Evolutionary conservation across 2,797 vertebrate species (phyloP), one percentile per base, ranked within the genome.

Genomic region (Pipistrellus kuhlii): DNA sequence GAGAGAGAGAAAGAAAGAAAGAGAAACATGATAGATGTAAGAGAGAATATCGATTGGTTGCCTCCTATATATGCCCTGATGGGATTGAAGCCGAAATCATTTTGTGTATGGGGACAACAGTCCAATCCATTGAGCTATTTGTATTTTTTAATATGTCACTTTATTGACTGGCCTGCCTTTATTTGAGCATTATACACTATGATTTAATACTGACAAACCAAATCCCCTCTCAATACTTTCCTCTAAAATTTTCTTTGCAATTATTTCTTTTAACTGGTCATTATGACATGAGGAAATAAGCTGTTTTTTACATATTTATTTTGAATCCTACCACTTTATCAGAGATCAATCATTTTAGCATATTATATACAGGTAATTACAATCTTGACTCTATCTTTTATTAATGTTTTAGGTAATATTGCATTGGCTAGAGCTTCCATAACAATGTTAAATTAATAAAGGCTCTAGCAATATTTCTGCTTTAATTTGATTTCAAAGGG

Each of bases 401-500:
- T 64, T 91, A 91, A 81, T 72, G 64, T 59, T 89, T 91, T 3
- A 8, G 25, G 53, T 73, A 32, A 87, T 71, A 44, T 0, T 71
- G 17, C 25, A 92, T 3, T 76, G 55, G 6, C 14, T 57, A 94
- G 17, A 21, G 41, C 8, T 85, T 88, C 59, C 4, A 21, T 23
- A 75, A 77, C 8, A 81, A 64, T 81, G 51, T 78, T 80, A 91
- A 77, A 80, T 32, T 32, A 76, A 35, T 81, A 82, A 72, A 90
- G 38, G 53, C 76, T 44, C n/a, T 46, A 80, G 30, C 30, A 57
- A 86, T 88, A 25, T 55, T 84, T 96, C 46, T 55, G 6, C 23
- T 75, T 87, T 93, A 88, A 94, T 75, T 15, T 92, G n/a, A 88
- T 72, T 76, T 92, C 14, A 46, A 84, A 90, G 64, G 18, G 35